Evolutionary conservation across 2,888 invertebrate genomes (phyloP).

Genomic region (Apoda limacodes): DNA sequence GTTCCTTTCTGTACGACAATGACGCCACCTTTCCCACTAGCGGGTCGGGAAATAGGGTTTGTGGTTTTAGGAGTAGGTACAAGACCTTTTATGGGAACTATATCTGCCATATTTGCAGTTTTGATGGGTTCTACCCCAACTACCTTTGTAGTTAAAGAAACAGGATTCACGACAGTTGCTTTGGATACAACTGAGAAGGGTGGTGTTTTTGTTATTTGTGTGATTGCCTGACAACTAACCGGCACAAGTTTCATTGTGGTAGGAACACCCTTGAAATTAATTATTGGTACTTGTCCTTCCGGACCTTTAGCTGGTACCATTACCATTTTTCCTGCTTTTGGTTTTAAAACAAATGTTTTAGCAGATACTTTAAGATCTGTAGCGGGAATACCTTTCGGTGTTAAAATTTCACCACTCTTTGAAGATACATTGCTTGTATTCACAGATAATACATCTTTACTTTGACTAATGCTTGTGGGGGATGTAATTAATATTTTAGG

Average conservation of each 20-base stretch:
- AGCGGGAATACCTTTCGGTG: slow-evolving; percentile 58
- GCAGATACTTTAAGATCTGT: slow-evolving; percentile 62
- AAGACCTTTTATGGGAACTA: slow-evolving; percentile 54
- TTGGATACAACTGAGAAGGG: slow-evolving; percentile 45
- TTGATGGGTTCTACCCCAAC: slow-evolving; percentile 37
- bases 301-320: slow-evolving; percentile 55
- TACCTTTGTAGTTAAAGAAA: slow-evolving; percentile 38
- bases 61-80: slow-evolving; percentile 47
- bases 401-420: slow-evolving; percentile 43
- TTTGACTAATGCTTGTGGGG: slow-evolving; percentile 34
- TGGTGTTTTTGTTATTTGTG: slow-evolving; percentile 34
- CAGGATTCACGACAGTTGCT: slow-evolving; percentile 34
- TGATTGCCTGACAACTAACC: slow-evolving; percentile 44
- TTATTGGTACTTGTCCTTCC: slow-evolving; percentile 50
- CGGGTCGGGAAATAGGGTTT: slow-evolving; percentile 54
- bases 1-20: slow-evolving; percentile 72
- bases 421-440: slow-evolving; percentile 39
- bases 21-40: slow-evolving; percentile 65
- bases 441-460: slow-evolving; percentile 30
- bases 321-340: slow-evolving; percentile 64
- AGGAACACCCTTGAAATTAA: slow-evolving; percentile 58
- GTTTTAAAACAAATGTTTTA: slow-evolving; percentile 58
- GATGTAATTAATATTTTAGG: slow-evolving; percentile 52
- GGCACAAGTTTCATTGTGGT: slow-evolving; percentile 60
- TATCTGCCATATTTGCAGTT: slow-evolving; percentile 60